A percentile compares a stretch with the other conserved stretches of the same genome.
These are phyloP conservation scores for Zosterops borbonicus DNA, from an alignment of 2,113 vertebrate genomes.

Conservation along the genomic window DNA sequence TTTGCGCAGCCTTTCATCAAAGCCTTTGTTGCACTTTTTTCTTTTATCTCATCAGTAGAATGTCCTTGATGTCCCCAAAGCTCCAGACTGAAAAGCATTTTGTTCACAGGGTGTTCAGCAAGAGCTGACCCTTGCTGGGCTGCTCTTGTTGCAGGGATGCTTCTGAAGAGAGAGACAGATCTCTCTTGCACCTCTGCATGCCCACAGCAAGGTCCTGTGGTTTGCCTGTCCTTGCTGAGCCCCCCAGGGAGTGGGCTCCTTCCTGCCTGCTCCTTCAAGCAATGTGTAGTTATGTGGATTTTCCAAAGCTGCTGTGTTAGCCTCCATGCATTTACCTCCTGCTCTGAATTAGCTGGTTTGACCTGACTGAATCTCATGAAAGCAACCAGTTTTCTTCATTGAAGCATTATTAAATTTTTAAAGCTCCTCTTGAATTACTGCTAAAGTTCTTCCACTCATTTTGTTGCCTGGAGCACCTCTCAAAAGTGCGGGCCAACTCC, in stretches of 20 bases:
- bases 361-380: not conserved
- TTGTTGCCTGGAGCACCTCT: constrained; percentile 2
- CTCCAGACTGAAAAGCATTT: not conserved
- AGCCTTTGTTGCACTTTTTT: not conserved
- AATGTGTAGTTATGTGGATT: not conserved
- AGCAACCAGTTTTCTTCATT: not conserved
- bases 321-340: not conserved
- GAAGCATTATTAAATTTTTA: not conserved
- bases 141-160: not conserved
- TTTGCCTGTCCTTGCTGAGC: not conserved
- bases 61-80: not conserved
- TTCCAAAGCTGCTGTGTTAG: not conserved
- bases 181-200: not conserved
- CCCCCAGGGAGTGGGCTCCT: accelerated
- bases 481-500: not conserved
- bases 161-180: not conserved
- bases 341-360: not conserved
- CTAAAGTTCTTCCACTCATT: not conserved
- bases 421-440: not conserved
- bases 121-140: not conserved
- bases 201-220: not conserved
- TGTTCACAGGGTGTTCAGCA: not conserved
- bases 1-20: not conserved
- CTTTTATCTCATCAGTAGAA: not conserved
- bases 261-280: not conserved